Base-by-base conservation (phyloP, 1,140 invertebrate genomes). In the Macrobrachium nipponense region DNA sequence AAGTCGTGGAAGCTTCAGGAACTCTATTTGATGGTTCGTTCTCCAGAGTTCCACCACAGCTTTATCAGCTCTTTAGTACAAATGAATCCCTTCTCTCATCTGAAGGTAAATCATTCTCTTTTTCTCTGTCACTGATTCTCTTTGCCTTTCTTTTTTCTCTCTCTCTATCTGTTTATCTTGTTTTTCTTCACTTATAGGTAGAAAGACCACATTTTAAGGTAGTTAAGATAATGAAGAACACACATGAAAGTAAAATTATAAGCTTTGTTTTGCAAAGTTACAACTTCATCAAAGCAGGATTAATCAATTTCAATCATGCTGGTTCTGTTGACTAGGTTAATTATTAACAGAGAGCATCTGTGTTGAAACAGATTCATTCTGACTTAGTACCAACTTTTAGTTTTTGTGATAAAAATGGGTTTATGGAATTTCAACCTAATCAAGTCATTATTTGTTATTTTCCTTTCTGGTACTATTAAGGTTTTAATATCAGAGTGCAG, bases 21-120 rank as follows among this genome's bases (percentile, higher is more conserved):
- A 64, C 66, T 86, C 36, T 86, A 75, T 43, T 43, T 86, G 18
- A 15, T 86, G 78, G 64, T 86, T 6, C 84, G 84, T 11, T 86
- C 58, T 4, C 76, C 27, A 61, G 77, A 60, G 17, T 20, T 86
- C 17, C 66, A 68, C 5, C 77, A 86, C 51, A 11, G 15, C n/a
- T 86, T 80, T 36, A 75, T 86, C 7, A 58, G 7, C 10, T 18
- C 20, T 14, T 68, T 86, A 5, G 27, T 86, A 7, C 58, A 18
- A 10, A 23, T 27, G 12, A 86, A 86, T 59, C 64, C 51, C 36
- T 77, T 86, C n/a, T 62, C 77, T 6, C 27, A 79, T 64, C 58
- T 86, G n/a, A 86, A 80, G 84, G 84, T 86, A 36, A 43, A 8
- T 18, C 8, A 23, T 58, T n/a, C 6, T 5, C 15, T 68, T 6